Base-by-base conservation (phyloP, 2,797 vertebrate genomes). In the Zalophus californianus region DNA sequence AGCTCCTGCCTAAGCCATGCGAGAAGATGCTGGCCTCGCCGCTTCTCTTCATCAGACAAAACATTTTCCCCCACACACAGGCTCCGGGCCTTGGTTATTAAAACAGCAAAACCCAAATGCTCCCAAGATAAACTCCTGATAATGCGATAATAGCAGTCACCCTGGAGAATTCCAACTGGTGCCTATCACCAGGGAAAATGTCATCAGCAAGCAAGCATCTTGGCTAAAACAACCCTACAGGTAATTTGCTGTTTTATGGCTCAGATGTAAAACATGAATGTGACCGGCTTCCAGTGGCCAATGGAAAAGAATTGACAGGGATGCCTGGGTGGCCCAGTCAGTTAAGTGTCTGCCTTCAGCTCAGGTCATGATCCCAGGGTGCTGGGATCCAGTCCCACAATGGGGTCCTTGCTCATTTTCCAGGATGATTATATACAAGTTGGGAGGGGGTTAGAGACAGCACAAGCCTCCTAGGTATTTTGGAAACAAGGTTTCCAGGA, bases 81-180 rank as follows among this genome's bases (percentile, higher is more conserved):
- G 52, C 12, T 90, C 62, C 18, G 38, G 86, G 50, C 13, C 56
- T 90, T 66, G 7, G 72, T 79, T 90, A 92, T 90, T 97, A 97
- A 97, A 97, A 96, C 93, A 92, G 73, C 38, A 96, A 88, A 92
- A 44, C 50, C 56, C 90, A 86, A 62, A 75, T 7, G 52, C 73
- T 75, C 62, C 82, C 84, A 32, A 88, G 90, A 91, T 91, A 85
- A 94, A 90, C 94, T 94, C 72, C 60, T 70, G 58, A 77, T 90
- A 78, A 86, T 82, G 20, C 0, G 2, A 89, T 91, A 62, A 92
- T 60, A 77, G 44, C 94, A 91, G 41, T 92, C 54, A 92, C 84
- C 84, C 78, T 50, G 83, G 90, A 98, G 95, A 96, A 62, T 94
- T 93, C 87, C 90, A 78, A 0, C 4, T 20, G 62, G 80, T 62